Base-by-base conservation (phyloP, 1,140 invertebrate genomes). In the Philaenus spumarius region DNA sequence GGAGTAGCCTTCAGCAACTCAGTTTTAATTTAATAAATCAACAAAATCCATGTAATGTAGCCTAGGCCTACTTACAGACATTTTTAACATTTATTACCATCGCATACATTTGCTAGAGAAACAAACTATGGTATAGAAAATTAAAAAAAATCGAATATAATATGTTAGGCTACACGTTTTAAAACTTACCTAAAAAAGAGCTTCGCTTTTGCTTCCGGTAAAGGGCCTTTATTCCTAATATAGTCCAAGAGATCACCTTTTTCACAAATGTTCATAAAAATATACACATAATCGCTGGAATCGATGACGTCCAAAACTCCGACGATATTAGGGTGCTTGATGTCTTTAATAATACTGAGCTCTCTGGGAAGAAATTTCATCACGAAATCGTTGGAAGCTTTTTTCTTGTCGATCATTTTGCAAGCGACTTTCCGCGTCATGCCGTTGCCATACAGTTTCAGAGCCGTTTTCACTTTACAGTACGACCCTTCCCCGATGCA, bases 321-420 rank as follows among this genome's bases (percentile, higher is more conserved):
- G 7, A 82, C 69, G 42, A 85, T 80, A 67, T 83, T 74, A 2
- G 76, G 76, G 69, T 84, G 81, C 12, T 72, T 62, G 34, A 84
- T 54, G 4, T 42, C 19, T 17, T 56, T 55, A 17, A 82, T 71
- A 17, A 82, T 77, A 23, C 75, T 70, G 15, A 86, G 66, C 72
- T 86, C 84, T 39, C 83, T 69, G 2, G 82, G 84, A 46, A 83
- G 69, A 70, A 83, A 86, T 64, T 79, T 81, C 24, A 71, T 70
- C n/a, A 80, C 73, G 66, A 82, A 85, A 63, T 85, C 82, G 39
- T 66, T 68, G 4, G 79, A 80, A 0, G 81, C 78, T 58, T 74
- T 73, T 47, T 72, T 73, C 59, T 77, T 77, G 61, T 80, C 77
- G 19, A 84, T 82, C n/a, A 83, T 75, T 72, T 84, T 82, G 52